Conservation (phyloP, 2,113 vertebrate species). For the Melanotaenia duboulayi region DNA sequence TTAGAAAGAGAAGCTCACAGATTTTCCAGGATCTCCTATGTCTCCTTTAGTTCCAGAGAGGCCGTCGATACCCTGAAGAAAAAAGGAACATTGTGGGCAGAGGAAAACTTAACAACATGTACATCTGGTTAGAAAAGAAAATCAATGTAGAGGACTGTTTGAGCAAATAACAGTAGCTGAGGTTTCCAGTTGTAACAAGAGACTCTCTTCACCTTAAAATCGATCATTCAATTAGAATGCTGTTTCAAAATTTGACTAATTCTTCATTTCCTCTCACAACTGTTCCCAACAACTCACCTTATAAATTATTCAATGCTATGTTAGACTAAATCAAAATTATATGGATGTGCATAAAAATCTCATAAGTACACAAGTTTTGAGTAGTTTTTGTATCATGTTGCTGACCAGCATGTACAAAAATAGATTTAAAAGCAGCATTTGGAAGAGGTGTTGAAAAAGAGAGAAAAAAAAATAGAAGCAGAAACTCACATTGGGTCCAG, state of each 20-base stretch:
- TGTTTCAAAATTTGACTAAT: no score
- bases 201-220: no score
- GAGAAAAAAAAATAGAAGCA: background rate
- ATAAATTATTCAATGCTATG: no score
- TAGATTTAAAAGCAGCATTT: background rate
- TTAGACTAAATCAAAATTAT: no score
- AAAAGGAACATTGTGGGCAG: constrained; percentile 5
- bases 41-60: constrained; percentile 93
- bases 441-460: background rate
- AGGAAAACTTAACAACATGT: background rate
- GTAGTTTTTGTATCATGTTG: background rate
- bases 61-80: constrained; percentile 90
- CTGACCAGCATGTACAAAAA: background rate
- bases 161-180: background rate
- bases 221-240: no score
- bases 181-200: no score
- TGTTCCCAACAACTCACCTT: no score
- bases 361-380: no score
- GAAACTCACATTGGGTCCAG: constrained; percentile 80
- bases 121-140: background rate
- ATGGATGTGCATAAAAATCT: no score
- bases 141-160: background rate
- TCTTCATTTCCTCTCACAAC: no score
- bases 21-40: constrained; percentile 91
- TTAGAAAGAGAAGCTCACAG: constrained; percentile 80